These are phyloP conservation scores for Microdon myrmicae DNA, from an alignment of 2,888 invertebrate genomes.

Conservation along the genomic window DNA sequence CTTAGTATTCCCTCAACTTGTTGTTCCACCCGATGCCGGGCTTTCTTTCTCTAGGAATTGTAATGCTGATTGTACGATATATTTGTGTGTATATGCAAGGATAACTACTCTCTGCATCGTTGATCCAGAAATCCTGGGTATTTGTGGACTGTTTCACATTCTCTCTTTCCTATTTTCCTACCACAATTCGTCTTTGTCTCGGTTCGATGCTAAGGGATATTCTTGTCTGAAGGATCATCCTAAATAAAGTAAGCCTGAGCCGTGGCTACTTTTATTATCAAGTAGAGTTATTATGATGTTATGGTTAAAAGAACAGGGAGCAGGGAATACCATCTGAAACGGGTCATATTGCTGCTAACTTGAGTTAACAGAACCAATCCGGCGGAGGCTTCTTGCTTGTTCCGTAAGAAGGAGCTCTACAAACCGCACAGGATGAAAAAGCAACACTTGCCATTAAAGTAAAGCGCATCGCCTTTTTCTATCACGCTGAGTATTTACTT, in stretches of 20 bases:
- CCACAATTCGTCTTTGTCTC: constrained; percentile 20
- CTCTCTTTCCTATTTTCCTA: background rate
- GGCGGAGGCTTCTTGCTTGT: too few relatives aligned
- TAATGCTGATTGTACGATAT: too few relatives aligned
- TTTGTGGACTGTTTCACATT: constrained; percentile 7
- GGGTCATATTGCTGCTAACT: constrained; percentile 36
- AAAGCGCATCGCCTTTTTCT: constrained; percentile 30
- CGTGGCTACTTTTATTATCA: constrained; percentile 28
- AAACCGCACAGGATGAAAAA: too few relatives aligned
- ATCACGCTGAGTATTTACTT: constrained; percentile 18
- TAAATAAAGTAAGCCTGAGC: constrained; percentile 26
- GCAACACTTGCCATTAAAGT: constrained; percentile 17
- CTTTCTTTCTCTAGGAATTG: too few relatives aligned
- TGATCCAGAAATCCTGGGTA: constrained; percentile 4
- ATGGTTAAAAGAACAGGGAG: background rate
- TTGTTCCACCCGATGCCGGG: too few relatives aligned
- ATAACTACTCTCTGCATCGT: constrained; percentile 2
- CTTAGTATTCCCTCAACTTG: too few relatives aligned
- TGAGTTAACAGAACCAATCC: constrained; percentile 28
- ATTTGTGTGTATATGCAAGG: too few relatives aligned
- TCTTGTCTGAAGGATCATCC: constrained; percentile 24
- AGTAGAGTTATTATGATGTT: constrained; percentile 36
- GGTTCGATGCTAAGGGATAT: background rate
- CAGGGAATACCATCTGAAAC: constrained; percentile 5
- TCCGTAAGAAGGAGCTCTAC: too few relatives aligned